phyloP scores from a whole-genome alignment of 2,113 vertebrate species.

The Ictalurus punctatus region DNA sequence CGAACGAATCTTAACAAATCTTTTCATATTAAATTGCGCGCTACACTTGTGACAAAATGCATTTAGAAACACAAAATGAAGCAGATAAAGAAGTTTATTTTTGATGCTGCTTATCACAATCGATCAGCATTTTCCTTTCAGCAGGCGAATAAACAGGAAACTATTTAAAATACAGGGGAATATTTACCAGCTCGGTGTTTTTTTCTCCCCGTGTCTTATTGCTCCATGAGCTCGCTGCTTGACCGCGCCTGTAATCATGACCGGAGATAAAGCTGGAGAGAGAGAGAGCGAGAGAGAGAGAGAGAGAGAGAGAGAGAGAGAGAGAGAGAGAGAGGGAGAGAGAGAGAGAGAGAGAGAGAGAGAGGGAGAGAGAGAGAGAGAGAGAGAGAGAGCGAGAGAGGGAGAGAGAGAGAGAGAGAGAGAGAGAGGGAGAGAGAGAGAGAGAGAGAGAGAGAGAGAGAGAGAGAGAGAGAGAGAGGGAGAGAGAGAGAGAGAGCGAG shows the following conservation, averaged over 20 bases:
- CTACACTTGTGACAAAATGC: background rate
- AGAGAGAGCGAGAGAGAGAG: background rate
- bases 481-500: too few relatives aligned
- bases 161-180: background rate
- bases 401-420: too few relatives aligned
- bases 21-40: background rate
- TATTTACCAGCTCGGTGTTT: background rate
- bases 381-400: too few relatives aligned
- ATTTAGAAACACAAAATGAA: background rate
- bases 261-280: background rate
- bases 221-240: background rate
- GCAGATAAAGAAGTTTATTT: background rate
- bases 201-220: background rate
- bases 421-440: background rate
- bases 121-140: background rate
- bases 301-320: too few relatives aligned
- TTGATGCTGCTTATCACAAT: background rate
- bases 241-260: slow-evolving; percentile 21
- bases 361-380: too few relatives aligned
- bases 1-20: background rate
- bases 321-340: too few relatives aligned
- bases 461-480: too few relatives aligned
- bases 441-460: background rate
- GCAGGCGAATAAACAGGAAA: background rate
- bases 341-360: too few relatives aligned